phyloP scores from a whole-genome alignment of 2,113 vertebrate species.

The Ciconia maguari region DNA sequence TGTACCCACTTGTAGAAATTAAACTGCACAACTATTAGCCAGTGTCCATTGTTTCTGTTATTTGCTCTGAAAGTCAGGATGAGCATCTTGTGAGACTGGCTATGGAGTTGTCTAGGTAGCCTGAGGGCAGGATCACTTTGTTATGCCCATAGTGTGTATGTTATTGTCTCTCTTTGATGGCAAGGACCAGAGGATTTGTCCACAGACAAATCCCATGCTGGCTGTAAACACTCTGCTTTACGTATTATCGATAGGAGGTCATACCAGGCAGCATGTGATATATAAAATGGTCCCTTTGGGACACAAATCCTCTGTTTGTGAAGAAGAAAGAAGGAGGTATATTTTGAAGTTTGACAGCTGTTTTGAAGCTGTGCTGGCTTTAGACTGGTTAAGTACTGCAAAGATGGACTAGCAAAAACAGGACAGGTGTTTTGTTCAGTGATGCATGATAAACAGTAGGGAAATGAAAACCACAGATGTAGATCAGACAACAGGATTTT shows the following conservation, averaged over 20 bases:
- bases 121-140: background rate
- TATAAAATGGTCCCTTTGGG: background rate
- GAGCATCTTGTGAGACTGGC: background rate
- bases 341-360: background rate
- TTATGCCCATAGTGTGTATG: background rate
- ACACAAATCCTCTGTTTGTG: background rate
- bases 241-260: background rate
- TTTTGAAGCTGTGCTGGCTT: background rate
- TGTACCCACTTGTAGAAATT: background rate
- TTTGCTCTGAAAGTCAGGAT: background rate
- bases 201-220: background rate
- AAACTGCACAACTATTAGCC: background rate
- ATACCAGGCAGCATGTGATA: background rate
- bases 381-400: background rate
- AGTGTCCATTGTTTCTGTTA: background rate
- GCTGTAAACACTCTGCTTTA: background rate
- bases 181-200: background rate
- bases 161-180: background rate
- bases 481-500: background rate
- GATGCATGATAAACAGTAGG: background rate
- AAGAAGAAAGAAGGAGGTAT: background rate
- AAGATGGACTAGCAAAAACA: background rate
- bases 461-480: background rate
- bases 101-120: background rate
- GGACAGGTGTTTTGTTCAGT: background rate